phyloP scores from a whole-genome alignment of 2,888 invertebrate genomes.

The Drosophila monieri region DNA sequence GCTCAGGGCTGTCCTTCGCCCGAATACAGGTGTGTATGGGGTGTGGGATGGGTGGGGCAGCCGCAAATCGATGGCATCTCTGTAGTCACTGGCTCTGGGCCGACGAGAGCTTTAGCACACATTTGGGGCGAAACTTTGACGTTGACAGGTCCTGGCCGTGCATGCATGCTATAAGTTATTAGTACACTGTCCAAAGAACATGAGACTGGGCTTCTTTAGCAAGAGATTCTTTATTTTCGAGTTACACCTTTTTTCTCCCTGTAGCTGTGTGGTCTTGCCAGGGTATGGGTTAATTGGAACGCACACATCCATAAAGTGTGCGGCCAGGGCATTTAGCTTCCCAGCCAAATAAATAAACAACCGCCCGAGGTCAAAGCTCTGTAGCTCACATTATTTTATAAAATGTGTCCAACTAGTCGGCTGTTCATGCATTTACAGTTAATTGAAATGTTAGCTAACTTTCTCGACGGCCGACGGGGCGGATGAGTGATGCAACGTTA shows the following conservation, averaged over 20 bases:
- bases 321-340: constrained; percentile 58
- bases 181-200: constrained; percentile 33
- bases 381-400: constrained; percentile 51
- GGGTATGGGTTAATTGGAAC: constrained; percentile 70
- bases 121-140: constrained; percentile 67
- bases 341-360: constrained; percentile 57
- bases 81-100: constrained; percentile 33
- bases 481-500: constrained; percentile 49
- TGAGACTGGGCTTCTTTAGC: neutral
- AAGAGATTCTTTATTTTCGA: neutral
- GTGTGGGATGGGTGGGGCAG: constrained; percentile 82
- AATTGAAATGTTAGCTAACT: constrained; percentile 64
- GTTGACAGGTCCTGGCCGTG: constrained; percentile 57
- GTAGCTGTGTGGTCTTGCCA: constrained; percentile 11
- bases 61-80: constrained; percentile 71
- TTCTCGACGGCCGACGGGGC: constrained; percentile 36
- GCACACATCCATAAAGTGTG: constrained; percentile 46
- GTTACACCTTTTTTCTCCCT: neutral
- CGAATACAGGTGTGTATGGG: constrained; percentile 88
- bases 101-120: constrained; percentile 46
- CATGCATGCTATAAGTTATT: constrained; percentile 40
- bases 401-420: constrained; percentile 54
- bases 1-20: constrained; percentile 92
- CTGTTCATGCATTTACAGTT: constrained; percentile 34
- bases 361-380: constrained; percentile 14